Conservation (phyloP, 2,113 vertebrate genomes). For the Nesoenas mayeri region DNA sequence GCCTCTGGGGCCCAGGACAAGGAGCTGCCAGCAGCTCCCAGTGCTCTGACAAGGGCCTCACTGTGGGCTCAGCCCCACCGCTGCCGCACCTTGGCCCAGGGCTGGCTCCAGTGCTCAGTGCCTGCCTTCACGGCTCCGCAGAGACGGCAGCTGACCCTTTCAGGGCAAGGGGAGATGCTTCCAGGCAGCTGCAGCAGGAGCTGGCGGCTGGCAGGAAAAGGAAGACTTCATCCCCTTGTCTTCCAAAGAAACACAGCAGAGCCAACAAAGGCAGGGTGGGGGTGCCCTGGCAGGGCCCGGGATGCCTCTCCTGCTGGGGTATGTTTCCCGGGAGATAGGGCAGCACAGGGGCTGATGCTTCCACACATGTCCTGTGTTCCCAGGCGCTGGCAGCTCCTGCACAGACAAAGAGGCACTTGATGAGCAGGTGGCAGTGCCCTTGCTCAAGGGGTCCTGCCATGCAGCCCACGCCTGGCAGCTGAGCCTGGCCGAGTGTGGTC, state of each 20-base stretch:
- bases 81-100: neutral
- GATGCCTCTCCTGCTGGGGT: neutral
- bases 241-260: neutral
- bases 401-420: neutral
- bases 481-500: neutral
- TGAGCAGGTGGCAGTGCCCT: neutral
- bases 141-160: neutral
- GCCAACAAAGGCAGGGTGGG: neutral
- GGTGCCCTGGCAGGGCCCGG: neutral
- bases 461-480: neutral
- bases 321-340: neutral
- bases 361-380: neutral
- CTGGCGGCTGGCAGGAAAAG: neutral
- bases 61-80: neutral
- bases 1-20: neutral
- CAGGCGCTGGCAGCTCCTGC: neutral
- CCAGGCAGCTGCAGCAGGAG: slow-evolving; percentile 23
- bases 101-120: neutral
- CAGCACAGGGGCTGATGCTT: neutral
- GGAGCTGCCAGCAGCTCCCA: neutral
- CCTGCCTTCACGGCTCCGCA: neutral
- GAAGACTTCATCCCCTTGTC: neutral
- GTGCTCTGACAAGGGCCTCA: neutral
- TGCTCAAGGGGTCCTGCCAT: fast-evolving
- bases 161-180: neutral